Conservation (phyloP, 2,113 vertebrate genomes). For the Datnioides undecimradiatus region DNA sequence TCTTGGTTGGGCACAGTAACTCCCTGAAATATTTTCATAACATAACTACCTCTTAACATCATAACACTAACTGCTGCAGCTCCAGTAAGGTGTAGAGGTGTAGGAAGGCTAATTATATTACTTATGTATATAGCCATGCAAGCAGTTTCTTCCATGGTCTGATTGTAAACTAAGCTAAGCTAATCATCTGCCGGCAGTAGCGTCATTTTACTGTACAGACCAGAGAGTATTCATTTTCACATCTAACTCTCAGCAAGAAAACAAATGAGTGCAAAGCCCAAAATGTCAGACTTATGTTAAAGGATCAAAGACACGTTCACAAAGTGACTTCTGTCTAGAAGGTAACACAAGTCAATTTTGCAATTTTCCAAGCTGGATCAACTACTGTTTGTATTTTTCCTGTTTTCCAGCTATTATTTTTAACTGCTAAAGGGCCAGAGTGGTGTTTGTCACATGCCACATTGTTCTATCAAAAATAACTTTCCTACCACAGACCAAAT, state of each 20-base stretch:
- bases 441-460: constrained; percentile 20
- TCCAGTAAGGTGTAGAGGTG: no score
- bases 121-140: no score
- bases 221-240: background rate
- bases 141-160: no score
- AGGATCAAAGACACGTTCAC: background rate
- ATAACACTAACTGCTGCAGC: background rate
- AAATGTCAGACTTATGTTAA: background rate
- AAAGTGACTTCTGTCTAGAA: background rate
- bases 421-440: constrained; percentile 24
- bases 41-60: background rate
- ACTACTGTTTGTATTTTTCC: constrained; percentile 2
- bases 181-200: background rate
- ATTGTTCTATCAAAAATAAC: constrained; percentile 39
- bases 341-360: background rate
- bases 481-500: constrained; percentile 16
- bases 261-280: background rate
- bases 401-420: constrained; percentile 30
- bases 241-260: background rate
- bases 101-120: no score
- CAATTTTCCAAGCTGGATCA: constrained; percentile 32
- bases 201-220: background rate
- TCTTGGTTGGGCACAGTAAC: background rate
- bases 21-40: background rate
- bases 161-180: no score